Percentiles rank a stretch among this genome's conserved stretches.
Evolutionary conservation across 2,888 invertebrate species (phyloP).

Genomic region (Terebella lapidaria): DNA sequence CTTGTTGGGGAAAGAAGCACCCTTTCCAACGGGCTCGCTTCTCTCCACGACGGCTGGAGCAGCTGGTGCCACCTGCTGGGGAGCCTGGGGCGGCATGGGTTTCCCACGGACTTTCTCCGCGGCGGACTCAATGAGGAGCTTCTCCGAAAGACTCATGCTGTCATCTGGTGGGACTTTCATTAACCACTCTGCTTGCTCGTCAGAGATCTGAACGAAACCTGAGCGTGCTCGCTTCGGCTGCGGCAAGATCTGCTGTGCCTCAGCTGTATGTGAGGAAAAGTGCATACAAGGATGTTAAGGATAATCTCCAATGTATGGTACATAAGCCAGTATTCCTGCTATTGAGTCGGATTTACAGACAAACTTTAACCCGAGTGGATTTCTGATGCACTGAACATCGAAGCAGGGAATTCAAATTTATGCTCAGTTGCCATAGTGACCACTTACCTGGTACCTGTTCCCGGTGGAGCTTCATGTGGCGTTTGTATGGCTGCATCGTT

Average conservation of each 20-base stretch:
- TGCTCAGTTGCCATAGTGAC: no score
- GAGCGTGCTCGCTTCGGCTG: neutral
- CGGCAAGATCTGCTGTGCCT: no score
- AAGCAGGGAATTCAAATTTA: no score
- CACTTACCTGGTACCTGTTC: neutral
- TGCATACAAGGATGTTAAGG: no score
- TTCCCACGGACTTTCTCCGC: conserved; percentile 47
- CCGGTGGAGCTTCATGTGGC: conserved; percentile 62
- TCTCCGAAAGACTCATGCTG: conserved; percentile 44
- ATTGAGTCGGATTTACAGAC: no score
- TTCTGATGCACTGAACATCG: no score
- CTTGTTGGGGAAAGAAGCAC: conserved; percentile 30
- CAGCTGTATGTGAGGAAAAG: neutral
- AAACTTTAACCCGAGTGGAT: no score
- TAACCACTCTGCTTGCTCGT: conserved; percentile 34
- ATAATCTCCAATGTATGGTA: no score
- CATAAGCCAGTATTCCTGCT: no score
- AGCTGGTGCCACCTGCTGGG: neutral
- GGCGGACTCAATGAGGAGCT: conserved; percentile 48
- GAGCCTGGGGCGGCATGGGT: conserved; percentile 11
- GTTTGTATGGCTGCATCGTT: conserved; percentile 60
- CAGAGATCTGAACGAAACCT: conserved; percentile 33
- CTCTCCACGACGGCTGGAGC: no score
- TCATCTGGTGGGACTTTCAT: conserved; percentile 22
- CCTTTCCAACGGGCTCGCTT: neutral